Percentiles rank a stretch among this genome's conserved stretches.
phyloP scores from a whole-genome alignment of 23 tunicate species.

The Oikopleura vanhoeffeni region DNA sequence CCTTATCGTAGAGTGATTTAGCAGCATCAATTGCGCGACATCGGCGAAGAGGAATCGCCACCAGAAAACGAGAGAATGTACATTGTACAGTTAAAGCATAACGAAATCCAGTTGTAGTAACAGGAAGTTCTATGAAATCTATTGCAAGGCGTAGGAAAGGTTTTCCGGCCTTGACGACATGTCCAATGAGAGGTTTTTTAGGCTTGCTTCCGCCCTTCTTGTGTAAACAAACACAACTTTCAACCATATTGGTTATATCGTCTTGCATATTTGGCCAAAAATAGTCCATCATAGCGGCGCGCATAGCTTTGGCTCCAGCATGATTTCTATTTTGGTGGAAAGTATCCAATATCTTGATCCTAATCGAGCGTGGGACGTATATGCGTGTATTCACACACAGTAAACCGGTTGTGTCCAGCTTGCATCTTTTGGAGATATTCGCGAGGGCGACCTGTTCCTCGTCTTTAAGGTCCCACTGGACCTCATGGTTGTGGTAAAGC shows the following conservation, averaged over 20 bases:
- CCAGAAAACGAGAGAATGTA: not conserved
- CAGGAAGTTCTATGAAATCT: not conserved
- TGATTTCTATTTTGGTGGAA: not conserved
- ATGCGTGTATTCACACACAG: not conserved
- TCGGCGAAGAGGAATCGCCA: not conserved
- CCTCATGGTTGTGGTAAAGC: not conserved
- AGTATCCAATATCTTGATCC: not conserved
- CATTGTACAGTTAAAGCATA: no score
- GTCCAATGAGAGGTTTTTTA: not conserved
- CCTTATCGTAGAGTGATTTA: not conserved
- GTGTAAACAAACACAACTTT: not conserved
- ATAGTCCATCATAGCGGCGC: no score
- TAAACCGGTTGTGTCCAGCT: not conserved
- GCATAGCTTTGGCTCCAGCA: not conserved
- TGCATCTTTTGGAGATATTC: not conserved
- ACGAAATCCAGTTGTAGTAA: no score
- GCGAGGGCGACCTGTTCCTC: not conserved
- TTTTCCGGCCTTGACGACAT: not conserved
- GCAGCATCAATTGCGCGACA: not conserved
- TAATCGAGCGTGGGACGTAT: not conserved
- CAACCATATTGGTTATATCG: not conserved
- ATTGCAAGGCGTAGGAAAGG: not conserved
- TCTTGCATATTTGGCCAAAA: not conserved
- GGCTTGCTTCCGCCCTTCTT: not conserved
- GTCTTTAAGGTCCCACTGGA: not conserved